Evolutionary conservation across 2,797 vertebrate genomes (phyloP).

Genomic region (Rhinogobio ventralis): DNA sequence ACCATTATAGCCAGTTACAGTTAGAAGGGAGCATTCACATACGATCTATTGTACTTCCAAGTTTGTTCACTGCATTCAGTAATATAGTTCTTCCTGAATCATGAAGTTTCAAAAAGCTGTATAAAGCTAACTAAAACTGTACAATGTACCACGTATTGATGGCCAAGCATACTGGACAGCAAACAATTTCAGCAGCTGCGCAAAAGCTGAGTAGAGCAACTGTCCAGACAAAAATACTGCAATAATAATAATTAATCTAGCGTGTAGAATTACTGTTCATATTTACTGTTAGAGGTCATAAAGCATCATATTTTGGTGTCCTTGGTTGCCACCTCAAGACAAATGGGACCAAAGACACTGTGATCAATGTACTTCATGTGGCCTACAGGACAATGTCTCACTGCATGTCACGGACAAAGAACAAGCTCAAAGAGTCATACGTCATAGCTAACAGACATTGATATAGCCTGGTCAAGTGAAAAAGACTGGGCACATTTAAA

Average conservation of each 20-base stretch:
- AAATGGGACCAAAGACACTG: neutral
- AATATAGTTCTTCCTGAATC: neutral
- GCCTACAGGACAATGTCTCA: neutral
- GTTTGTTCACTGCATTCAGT: neutral
- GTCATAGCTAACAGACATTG: neutral
- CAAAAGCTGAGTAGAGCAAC: neutral
- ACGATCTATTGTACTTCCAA: neutral
- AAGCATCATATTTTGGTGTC: neutral
- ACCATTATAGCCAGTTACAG: neutral
- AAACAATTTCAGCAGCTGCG: neutral
- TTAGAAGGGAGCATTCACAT: neutral
- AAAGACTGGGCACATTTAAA: neutral
- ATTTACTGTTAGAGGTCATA: neutral
- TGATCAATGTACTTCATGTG: conserved; percentile 4
- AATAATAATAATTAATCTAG: neutral
- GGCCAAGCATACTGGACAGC: neutral
- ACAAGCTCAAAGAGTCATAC: neutral
- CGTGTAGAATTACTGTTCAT: neutral
- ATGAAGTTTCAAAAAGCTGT: neutral
- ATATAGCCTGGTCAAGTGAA: neutral
- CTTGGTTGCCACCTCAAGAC: neutral
- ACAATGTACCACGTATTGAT: neutral
- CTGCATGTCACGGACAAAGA: neutral
- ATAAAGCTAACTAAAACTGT: neutral
- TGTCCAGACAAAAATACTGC: neutral